Evolutionary conservation across 2,113 vertebrate genomes (phyloP).

Genomic region (Saiga tatarica): DNA sequence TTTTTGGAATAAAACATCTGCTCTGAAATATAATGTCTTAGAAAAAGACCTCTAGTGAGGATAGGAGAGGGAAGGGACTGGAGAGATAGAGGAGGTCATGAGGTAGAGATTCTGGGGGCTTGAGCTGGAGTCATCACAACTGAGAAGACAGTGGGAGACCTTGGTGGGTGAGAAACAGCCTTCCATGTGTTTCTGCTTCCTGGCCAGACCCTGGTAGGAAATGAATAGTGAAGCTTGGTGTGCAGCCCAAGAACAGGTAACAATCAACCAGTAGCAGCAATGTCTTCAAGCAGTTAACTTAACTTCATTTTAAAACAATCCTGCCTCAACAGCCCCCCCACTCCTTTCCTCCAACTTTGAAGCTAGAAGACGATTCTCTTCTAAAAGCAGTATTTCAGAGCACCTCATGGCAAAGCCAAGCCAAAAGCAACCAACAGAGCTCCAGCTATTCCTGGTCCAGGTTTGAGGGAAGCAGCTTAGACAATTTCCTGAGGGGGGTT

Average conservation of each 20-base stretch:
- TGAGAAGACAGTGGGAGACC: neutral
- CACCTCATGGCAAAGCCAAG: neutral
- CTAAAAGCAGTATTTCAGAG: neutral
- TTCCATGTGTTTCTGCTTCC: neutral
- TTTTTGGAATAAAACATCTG: neutral
- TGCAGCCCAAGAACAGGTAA: neutral
- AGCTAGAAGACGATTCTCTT: neutral
- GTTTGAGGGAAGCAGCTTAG: constrained; percentile 19
- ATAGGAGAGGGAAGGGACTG: neutral
- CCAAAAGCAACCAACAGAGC: neutral
- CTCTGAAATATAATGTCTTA: neutral
- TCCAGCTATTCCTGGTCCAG: neutral
- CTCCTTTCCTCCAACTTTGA: neutral
- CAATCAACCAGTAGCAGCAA: fast-evolving
- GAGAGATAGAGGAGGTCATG: neutral
- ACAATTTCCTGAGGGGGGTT: constrained; percentile 29
- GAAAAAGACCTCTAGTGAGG: neutral
- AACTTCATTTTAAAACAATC: neutral
- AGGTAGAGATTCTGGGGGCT: neutral
- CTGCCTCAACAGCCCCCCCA: neutral
- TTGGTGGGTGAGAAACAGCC: neutral
- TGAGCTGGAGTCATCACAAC: too few species aligned
- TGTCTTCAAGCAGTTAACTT: neutral
- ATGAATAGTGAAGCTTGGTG: neutral
- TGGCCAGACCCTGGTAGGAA: neutral